Base-by-base conservation (phyloP, 2,797 vertebrate species). In the Sphenopsis melanotis region DNA sequence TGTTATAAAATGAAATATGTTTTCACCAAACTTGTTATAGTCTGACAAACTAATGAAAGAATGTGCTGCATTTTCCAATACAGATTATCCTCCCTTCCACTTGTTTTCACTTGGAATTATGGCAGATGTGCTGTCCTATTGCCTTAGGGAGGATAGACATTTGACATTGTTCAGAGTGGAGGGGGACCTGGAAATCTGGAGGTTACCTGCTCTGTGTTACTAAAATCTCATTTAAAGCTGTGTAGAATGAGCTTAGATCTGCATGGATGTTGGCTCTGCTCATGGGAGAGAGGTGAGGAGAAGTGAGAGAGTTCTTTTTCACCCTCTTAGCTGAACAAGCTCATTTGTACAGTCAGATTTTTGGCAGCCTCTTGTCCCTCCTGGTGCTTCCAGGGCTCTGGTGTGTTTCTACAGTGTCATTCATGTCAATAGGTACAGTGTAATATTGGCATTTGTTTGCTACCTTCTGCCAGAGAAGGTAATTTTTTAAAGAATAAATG, bases 91-190 rank as follows among this genome's bases (percentile, higher is more conserved):
- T 83, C 32, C 49, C 49, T 27, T 75, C 19, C 13, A 1, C 24
- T 52, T 42, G 63, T 23, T 60, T 74, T 66, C 39, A 11, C 41
- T 47, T 57, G 36, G 74, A 69, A 4, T 53, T 61, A 6, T 0
- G 27, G 30, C n/a, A 37, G 15, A 27, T 0, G 1, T 30, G 7
- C 34, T 29, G 26, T 39, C 5, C 7, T 0, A 0, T 29, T 3
- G 1, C 71, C 22, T 0, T 6, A 12, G 26, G 12, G 34, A 32
- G 36, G 32, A 8, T 0, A 17, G 16, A 18, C 12, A 46, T 37
- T 63, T 59, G 27, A 52, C 14, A 17, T 8, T 41, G 42, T 15
- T 63, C 77, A 24, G 24, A 41, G 23, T 17, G 27, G 26, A 83
- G 44, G 39, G 37, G 42, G 24, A 34, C 30, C 9, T 68, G 66